A percentile compares a stretch with the other conserved stretches of the same genome.
Evolutionary conservation across 2,888 invertebrate species (phyloP).

Genomic region (Megastigmus dorsalis): DNA sequence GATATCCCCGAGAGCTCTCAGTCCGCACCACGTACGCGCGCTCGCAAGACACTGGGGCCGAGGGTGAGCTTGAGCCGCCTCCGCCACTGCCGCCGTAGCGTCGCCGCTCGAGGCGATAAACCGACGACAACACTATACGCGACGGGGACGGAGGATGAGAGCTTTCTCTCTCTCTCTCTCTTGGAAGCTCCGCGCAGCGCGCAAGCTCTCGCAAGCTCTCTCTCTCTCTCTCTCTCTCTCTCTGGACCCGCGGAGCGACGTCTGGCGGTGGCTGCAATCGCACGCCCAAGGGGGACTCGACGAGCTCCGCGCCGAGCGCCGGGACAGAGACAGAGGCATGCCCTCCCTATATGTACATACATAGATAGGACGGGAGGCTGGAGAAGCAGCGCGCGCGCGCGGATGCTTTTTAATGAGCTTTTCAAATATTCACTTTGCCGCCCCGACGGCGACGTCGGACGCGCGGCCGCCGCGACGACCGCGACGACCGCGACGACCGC

Average conservation of each 20-base stretch:
- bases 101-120: constrained; percentile 18
- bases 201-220: background rate
- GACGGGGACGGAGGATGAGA: background rate
- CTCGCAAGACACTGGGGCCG: constrained; percentile 20
- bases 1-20: background rate
- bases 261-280: constrained; percentile 14
- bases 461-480: constrained; percentile 3
- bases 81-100: background rate
- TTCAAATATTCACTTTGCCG: constrained; percentile 48
- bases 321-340: too few relatives aligned
- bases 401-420: constrained; percentile 46
- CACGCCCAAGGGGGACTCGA: too few relatives aligned
- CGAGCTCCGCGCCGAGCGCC: background rate
- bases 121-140: background rate
- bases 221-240: background rate
- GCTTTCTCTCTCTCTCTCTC: constrained; percentile 22
- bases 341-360: background rate
- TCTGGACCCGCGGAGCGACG: too few relatives aligned
- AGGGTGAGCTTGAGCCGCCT: background rate
- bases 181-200: too few relatives aligned
- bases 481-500: background rate
- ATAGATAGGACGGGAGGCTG: too few relatives aligned
- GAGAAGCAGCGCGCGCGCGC: background rate
- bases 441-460: background rate
- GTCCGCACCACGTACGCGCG: background rate